Evolutionary conservation across 2,797 vertebrate species (phyloP), one percentile per base, ranked within the genome.

Genomic region (Cuculus canorus): DNA sequence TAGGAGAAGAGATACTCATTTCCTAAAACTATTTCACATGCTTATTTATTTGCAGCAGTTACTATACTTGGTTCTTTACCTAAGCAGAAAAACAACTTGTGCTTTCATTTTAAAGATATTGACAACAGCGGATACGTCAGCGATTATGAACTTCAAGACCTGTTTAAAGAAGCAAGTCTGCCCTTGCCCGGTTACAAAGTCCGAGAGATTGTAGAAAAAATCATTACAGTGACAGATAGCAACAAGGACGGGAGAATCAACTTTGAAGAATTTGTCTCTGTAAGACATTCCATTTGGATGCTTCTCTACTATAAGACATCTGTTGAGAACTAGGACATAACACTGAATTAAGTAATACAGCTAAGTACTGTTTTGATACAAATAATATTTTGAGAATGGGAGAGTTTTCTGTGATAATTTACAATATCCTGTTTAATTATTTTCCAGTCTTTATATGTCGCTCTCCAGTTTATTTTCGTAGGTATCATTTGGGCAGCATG

Each of bases 191-290:
- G 99, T 18, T 99, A 99, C 98, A 98, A 98, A 96, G 98, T 99
- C 48, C 98, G 99, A 10, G 99, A 99, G 91, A 99, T 99, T 27
- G 97, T 98, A 19, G 99, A 99, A 96, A 99, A 98, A 91, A 98
- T 99, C 90, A 95, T 99, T 78, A 89, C 93, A 11, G 97, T 98
- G 8, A 98, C 98, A 35, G 99, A 99, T 93, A 98, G 97, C 96
- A 99, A 98, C 98, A 99, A 99, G 96, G 99, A 99, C 4, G 99
- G 98, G 79, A 99, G 98, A 97, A 99, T 99, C 97, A 99, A 98
- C 97, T 99, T 99, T 77, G 99, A 99, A 92, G 99, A 99, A 88
- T 99, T 99, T 97, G 99, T 99, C 17, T 98, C 97, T 45, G 99
- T 99, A 97, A 98, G 98, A 22, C 3, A 1, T 56, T 86, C 11